Base-by-base conservation (phyloP, 1,140 invertebrate species). In the Drosophila sechellia region DNA sequence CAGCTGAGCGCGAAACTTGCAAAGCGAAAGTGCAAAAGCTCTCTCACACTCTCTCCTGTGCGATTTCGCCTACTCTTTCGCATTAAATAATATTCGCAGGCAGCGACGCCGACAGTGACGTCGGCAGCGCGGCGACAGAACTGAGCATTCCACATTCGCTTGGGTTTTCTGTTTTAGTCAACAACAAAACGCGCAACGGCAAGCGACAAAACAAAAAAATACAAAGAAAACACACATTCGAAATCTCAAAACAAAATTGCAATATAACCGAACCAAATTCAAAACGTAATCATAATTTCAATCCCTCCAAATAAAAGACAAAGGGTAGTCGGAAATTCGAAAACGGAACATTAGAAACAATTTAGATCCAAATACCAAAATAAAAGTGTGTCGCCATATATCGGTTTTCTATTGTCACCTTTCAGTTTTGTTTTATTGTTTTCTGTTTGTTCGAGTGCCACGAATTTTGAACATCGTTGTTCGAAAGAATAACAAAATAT, bases 81-180 rank as follows among this genome's bases (percentile, higher is more conserved):
- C 72, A 85, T 86, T 86, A 86, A 85, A 85, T 85, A 85, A 85
- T 85, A 80, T 85, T 83, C 43, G 63, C 81, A 65, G 58, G 54
- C 68, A 45, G 55, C 66, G 35, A 25, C 63, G 65, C 50, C 25
- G 12, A 45, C 37, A 8, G 34, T 20, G 60, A 40, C 35, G 60
- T 17, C 39, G 46, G 11, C 61, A 66, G 60, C 56, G 74, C 73
- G 46, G 56, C 53, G 46, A 55, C 35, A 48, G 43, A 56, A 46
- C 54, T 77, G 72, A 86, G 79, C 60, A 86, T 77, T 85, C 57
- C 72, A 58, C 80, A 79, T 60, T 80, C 73, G 66, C 37, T 78
- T 64, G 61, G 58, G 40, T 65, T 79, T 76, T 65, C 55, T 48
- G 77, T 59, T 85, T 85, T 86, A 85, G 81, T 85, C 81, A 85